Conservation (phyloP, 92 coral and sea anemone species). For the Diadumene lineata region DNA sequence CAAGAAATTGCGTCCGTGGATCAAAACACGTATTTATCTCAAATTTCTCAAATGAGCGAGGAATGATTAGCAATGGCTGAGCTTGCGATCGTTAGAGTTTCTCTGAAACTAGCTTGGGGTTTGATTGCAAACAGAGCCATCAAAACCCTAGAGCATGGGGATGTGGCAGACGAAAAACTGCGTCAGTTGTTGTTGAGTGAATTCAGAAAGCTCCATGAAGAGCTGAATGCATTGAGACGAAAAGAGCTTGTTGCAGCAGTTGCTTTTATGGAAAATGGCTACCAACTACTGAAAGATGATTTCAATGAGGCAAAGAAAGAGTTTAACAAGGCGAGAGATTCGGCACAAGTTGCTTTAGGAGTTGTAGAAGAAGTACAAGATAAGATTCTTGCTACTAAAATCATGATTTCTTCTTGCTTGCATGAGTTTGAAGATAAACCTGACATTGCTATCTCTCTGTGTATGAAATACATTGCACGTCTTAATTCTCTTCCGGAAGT, state of each 20-base stretch:
- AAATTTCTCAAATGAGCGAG: not conserved
- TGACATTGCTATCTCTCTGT: conserved; percentile 78
- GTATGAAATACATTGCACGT: conserved; percentile 79
- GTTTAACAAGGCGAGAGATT: conserved; percentile 94
- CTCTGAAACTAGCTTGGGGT: conserved; percentile 91
- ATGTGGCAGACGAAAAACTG: conserved; percentile 80
- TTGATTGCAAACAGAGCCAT: conserved; percentile 88
- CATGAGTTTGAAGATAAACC: conserved; percentile 95
- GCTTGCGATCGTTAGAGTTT: conserved; percentile 81
- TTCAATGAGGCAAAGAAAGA: conserved; percentile 85
- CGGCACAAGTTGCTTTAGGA: conserved; percentile 94
- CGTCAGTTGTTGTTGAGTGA: conserved; percentile 85
- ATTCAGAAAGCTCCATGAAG: conserved; percentile 85
- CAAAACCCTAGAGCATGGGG: conserved; percentile 74
- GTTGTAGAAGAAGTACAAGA: conserved; percentile 90
- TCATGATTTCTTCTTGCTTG: conserved; percentile 90
- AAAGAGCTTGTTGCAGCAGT: conserved; percentile 94
- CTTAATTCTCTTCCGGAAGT: conserved; percentile 80
- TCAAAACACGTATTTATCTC: not conserved
- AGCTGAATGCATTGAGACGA: conserved; percentile 78
- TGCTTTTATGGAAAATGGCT: conserved; percentile 98
- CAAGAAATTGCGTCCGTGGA: conserved; percentile 3
- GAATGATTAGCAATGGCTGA: conserved; percentile 69
- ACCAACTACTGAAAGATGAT: conserved; percentile 80
- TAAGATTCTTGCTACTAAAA: conserved; percentile 89